These are phyloP conservation scores for Brevimyrus niger DNA, from an alignment of 2,113 vertebrate genomes.

Conservation along the genomic window DNA sequence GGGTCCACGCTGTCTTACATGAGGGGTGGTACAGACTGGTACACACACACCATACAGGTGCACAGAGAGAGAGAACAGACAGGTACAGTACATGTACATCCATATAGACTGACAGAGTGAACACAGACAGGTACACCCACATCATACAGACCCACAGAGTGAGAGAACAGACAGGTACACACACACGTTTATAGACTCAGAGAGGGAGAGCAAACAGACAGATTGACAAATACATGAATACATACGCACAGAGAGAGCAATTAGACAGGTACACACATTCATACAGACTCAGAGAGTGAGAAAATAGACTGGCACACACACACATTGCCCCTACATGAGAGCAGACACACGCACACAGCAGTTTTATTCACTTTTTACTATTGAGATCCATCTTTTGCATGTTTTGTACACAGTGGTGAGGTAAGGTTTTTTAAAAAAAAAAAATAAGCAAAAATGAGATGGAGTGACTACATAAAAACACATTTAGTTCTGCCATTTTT, in stretches of 20 bases:
- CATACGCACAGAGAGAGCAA: not conserved
- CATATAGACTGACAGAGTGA: not conserved
- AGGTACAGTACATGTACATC: not conserved
- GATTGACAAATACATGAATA: not conserved
- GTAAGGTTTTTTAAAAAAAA: not conserved
- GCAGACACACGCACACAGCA: not conserved
- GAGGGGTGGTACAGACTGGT: not conserved
- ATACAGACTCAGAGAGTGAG: no score
- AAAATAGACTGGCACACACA: not conserved
- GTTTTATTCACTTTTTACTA: not conserved
- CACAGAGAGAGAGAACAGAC: not conserved
- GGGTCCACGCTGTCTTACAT: not conserved
- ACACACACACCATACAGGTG: not conserved
- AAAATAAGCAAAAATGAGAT: not conserved
- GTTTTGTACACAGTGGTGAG: not conserved
- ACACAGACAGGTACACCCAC: no score
- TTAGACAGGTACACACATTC: not conserved
- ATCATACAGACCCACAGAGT: not conserved
- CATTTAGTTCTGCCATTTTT: not conserved
- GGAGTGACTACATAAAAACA: not conserved
- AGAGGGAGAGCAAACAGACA: not conserved
- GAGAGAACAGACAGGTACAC: not conserved
- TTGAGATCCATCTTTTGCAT: not conserved
- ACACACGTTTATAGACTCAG: no score
- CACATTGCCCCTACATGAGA: not conserved